Evolutionary conservation across 2,113 vertebrate genomes (phyloP).

Genomic region (Thunnus thynnus): DNA sequence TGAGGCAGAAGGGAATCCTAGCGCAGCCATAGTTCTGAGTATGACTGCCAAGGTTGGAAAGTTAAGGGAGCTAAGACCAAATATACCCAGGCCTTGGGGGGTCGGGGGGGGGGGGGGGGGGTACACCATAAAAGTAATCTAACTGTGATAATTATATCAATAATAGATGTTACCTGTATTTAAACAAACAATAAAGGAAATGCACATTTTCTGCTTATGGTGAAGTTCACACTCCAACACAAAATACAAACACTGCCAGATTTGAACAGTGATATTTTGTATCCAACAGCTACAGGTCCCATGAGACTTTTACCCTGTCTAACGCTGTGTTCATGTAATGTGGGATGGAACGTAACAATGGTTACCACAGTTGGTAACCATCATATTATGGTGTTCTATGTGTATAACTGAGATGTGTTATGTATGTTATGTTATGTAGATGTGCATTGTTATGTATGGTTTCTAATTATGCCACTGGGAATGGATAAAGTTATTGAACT

Average conservation of each 20-base stretch:
- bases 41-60: background rate
- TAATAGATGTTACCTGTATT: no score
- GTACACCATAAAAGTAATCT: no score
- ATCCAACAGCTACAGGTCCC: background rate
- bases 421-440: no score
- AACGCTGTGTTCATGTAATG: background rate
- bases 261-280: background rate
- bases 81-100: no score
- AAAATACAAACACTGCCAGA: background rate
- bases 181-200: no score
- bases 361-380: background rate
- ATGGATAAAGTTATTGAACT: background rate
- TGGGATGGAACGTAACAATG: background rate
- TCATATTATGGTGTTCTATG: background rate
- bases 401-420: background rate
- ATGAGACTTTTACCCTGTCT: background rate
- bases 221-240: background rate
- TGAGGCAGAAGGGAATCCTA: constrained; percentile 25
- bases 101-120: no score
- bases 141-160: no score
- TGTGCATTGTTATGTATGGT: background rate
- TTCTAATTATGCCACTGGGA: background rate
- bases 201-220: background rate
- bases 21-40: constrained; percentile 1
- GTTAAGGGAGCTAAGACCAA: background rate